A percentile compares a stretch with the other conserved stretches of the same genome.
phyloP scores from a whole-genome alignment of 2,113 vertebrate genomes.

The Pantherophis guttatus region DNA sequence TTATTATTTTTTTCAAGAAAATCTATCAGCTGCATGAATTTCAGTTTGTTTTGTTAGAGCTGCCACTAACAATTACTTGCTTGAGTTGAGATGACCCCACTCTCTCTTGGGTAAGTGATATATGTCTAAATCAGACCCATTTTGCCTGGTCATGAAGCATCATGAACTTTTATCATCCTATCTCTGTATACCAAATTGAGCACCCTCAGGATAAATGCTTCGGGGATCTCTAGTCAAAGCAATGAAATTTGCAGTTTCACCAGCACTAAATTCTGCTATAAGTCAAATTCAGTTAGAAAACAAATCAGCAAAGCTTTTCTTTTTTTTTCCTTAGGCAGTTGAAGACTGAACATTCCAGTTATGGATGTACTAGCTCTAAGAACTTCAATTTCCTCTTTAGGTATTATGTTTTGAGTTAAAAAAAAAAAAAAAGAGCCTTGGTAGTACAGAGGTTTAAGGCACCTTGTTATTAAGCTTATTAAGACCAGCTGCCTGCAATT shows the following conservation, averaged over 20 bases:
- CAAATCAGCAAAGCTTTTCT: neutral
- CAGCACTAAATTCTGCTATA: neutral
- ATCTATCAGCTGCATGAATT: neutral
- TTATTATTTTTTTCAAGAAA: neutral
- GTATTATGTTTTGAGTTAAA: neutral
- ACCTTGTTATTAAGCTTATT: too few species aligned
- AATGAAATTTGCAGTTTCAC: neutral
- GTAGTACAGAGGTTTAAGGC: too few species aligned
- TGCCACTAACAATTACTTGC: conserved; percentile 6
- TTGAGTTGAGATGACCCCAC: neutral
- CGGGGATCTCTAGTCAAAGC: neutral
- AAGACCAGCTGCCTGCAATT: too few species aligned
- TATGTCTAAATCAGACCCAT: neutral
- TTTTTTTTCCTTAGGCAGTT: neutral
- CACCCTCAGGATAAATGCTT: neutral
- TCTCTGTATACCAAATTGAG: neutral
- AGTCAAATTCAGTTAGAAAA: neutral
- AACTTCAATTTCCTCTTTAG: neutral
- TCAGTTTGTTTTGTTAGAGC: neutral
- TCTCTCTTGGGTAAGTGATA: neutral
- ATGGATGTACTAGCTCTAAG: neutral
- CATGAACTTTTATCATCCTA: neutral
- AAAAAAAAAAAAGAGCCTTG: too few species aligned
- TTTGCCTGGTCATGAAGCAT: neutral
- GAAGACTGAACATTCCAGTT: neutral